A percentile compares a stretch with the other conserved stretches of the same genome.
Conservation (phyloP, 2,797 vertebrate species). For the Scolopax bukidnonensis region DNA sequence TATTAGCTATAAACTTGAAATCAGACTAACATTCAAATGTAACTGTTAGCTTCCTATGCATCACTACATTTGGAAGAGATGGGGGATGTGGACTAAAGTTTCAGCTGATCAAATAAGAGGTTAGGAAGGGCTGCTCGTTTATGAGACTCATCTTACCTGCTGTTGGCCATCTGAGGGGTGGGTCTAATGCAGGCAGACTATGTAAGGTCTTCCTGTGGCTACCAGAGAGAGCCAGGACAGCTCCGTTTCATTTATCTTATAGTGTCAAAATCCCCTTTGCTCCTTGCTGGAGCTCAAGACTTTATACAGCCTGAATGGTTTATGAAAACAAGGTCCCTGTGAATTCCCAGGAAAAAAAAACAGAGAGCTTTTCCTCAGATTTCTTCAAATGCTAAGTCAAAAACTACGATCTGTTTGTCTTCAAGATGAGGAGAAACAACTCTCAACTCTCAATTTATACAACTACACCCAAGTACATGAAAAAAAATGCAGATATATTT, state of each 20-base stretch:
- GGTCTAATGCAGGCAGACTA: neutral
- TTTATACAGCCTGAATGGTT: neutral
- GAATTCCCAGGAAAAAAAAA: neutral
- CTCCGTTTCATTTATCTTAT: neutral
- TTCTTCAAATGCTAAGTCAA: neutral
- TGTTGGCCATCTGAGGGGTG: neutral
- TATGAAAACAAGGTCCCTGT: neutral
- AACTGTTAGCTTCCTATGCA: neutral
- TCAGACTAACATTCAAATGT: neutral
- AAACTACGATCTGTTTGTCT: neutral
- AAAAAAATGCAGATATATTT: neutral
- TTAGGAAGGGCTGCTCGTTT: neutral
- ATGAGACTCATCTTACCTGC: rapidly evolving
- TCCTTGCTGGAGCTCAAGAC: neutral
- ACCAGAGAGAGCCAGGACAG: neutral
- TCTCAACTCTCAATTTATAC: neutral
- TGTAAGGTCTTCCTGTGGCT: neutral
- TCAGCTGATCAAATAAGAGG: neutral
- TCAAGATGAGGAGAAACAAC: neutral
- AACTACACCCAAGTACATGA: neutral
- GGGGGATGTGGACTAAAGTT: neutral
- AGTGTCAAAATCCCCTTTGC: neutral
- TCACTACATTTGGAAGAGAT: neutral
- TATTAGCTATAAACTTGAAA: neutral
- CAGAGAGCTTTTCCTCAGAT: neutral